Percentiles rank a stretch among this genome's conserved stretches.
phyloP scores from a whole-genome alignment of 2,113 vertebrate genomes.

The Ranitomeya variabilis region DNA sequence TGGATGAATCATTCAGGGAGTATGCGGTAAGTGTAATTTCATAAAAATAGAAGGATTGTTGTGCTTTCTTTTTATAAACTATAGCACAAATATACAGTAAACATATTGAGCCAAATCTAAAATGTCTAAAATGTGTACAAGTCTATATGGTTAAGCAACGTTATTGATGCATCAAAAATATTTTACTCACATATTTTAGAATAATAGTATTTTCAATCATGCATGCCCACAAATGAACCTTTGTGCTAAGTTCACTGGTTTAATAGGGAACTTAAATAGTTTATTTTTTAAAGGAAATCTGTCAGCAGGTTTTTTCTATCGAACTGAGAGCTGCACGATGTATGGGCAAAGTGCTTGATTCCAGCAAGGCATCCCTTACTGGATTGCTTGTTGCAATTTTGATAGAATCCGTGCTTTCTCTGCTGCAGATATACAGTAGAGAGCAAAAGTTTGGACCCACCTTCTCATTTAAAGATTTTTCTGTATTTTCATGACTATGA shows the following conservation, averaged over 20 bases:
- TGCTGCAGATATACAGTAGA: no score
- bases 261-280: not conserved
- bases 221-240: not conserved
- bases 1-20: not conserved
- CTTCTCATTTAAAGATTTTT: no score
- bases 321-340: no score
- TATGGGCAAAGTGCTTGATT: no score
- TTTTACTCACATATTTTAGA: not conserved
- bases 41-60: not conserved
- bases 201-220: not conserved
- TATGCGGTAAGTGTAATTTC: not conserved
- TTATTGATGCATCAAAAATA: not conserved
- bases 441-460: no score
- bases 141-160: not conserved
- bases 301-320: no score
- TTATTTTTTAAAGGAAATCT: no score
- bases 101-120: not conserved
- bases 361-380: no score
- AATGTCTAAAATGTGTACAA: not conserved
- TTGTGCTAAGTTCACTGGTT: not conserved
- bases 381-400: no score
- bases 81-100: not conserved
- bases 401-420: no score
- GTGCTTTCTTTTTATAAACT: conserved; percentile 10
- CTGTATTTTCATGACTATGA: no score